Evolutionary conservation across 1,140 invertebrate species (phyloP), one percentile per base, ranked within the genome.

Genomic region (Drosophila kohkoa): DNA sequence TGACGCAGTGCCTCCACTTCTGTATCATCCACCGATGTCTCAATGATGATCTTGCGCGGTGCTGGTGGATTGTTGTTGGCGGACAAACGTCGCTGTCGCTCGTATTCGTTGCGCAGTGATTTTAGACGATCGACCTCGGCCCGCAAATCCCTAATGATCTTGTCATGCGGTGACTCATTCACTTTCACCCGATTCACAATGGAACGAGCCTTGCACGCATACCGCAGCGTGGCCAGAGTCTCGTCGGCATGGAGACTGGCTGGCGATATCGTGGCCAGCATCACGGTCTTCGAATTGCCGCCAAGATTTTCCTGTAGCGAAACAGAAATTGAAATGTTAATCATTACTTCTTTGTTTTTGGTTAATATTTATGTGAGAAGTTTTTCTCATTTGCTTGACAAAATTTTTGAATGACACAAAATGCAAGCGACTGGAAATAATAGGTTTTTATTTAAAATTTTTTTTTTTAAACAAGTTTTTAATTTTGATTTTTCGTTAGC

Each of bases 111-210:
- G 3, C 93, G 93, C 15, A 95, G 80, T 11, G 94, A 93, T 58
- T 94, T 93, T 2, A 97, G 91, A 43, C 94, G 93, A 65, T 95
- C 94, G 30, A 97, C 95, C 93, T 97, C 96, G 6, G 99, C 96
- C 5, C 96, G 93, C 13, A 98, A 93, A 80, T 97, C 96, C 49
- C 96, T 93, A 65, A 98, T 97, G 30, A 97, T 94, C 92, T 96
- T 96, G 32, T 97, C 96, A 82, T 97, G 97, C 0, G 96, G 95
- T 93, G 97, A 97, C 91, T 98, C 98, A 93, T 99, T 99, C 70
- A 98, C 97, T 41, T 97, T 98, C 0, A 98, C 97, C 81, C 98
- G 97, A 92, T 99, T 99, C 83, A 98, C 97, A 67, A 99, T 99
- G 64, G 96, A 96, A 85, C 98, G 95, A 0, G 98, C 98, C 86